Evolutionary conservation across 2,797 vertebrate species (phyloP).

Genomic region (Sardinella longiceps): DNA sequence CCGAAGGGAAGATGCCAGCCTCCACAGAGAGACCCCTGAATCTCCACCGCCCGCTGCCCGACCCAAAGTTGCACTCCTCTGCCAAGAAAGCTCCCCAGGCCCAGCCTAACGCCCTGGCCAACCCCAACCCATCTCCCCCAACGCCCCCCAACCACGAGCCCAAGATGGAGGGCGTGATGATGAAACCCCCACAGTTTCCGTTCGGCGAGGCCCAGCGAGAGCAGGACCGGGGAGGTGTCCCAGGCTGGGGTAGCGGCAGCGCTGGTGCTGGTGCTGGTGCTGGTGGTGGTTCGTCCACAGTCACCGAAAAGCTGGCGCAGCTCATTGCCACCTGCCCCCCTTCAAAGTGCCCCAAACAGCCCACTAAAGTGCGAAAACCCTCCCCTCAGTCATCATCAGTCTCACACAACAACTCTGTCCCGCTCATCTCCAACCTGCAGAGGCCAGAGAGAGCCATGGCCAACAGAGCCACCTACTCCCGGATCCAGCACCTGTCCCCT

Average conservation of each 20-base stretch:
- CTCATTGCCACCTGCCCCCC: conserved; percentile 96
- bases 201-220: conserved; percentile 72
- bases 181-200: conserved; percentile 70
- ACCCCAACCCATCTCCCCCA: conserved; percentile 59
- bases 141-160: conserved; percentile 68
- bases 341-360: conserved; percentile 88
- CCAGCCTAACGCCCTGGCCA: conserved; percentile 60
- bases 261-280: conserved; percentile 69
- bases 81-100: conserved; percentile 74
- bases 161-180: conserved; percentile 66
- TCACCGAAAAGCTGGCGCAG: conserved; percentile 94
- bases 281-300: conserved; percentile 77
- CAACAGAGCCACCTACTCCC: conserved; percentile 79
- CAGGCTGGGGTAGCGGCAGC: conserved; percentile 81
- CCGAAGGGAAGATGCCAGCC: conserved; percentile 67
- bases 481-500: conserved; percentile 74
- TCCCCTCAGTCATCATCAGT: conserved; percentile 65
- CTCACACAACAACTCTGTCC: conserved; percentile 69
- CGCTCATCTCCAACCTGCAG: conserved; percentile 78
- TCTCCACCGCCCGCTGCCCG: conserved; percentile 72
- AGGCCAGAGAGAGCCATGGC: conserved; percentile 78
- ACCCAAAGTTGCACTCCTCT: conserved; percentile 73
- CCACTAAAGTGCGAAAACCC: conserved; percentile 75
- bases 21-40: conserved; percentile 75
- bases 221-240: conserved; percentile 75